Conservation (phyloP, 2,797 vertebrate genomes). For the Buphagus erythrorhynchus region DNA sequence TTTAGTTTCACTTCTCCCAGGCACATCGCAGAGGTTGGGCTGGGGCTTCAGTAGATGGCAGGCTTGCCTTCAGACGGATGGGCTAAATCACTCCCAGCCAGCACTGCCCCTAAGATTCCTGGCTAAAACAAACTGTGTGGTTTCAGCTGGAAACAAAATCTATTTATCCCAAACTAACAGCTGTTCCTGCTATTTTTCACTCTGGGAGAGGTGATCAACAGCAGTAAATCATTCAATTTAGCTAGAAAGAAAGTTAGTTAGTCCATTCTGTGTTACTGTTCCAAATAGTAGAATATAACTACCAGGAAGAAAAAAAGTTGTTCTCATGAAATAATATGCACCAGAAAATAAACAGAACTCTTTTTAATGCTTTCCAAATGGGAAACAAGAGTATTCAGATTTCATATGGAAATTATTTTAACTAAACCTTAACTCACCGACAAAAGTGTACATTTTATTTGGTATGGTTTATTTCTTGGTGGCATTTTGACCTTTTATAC, state of each 20-base stretch:
- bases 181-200: not conserved
- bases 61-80: not conserved
- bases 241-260: not conserved
- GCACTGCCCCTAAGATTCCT: not conserved
- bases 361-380: not conserved
- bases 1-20: not conserved
- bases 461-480: not conserved
- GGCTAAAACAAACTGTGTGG: not conserved
- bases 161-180: not conserved
- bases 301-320: not conserved
- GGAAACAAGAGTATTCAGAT: not conserved
- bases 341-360: not conserved
- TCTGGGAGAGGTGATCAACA: not conserved
- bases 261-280: not conserved
- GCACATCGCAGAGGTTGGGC: not conserved
- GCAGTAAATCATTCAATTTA: not conserved
- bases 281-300: not conserved
- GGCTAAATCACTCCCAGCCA: not conserved
- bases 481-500: not conserved
- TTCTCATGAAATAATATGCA: not conserved
- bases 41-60: not conserved
- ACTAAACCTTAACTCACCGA: not conserved
- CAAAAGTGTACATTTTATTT: not conserved
- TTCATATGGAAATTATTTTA: not conserved
- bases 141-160: constrained; percentile 4